Evolutionary conservation across 2,113 vertebrate species (phyloP), one percentile per base, ranked within the genome.

Genomic region (Onychorhynchus coronatus): DNA sequence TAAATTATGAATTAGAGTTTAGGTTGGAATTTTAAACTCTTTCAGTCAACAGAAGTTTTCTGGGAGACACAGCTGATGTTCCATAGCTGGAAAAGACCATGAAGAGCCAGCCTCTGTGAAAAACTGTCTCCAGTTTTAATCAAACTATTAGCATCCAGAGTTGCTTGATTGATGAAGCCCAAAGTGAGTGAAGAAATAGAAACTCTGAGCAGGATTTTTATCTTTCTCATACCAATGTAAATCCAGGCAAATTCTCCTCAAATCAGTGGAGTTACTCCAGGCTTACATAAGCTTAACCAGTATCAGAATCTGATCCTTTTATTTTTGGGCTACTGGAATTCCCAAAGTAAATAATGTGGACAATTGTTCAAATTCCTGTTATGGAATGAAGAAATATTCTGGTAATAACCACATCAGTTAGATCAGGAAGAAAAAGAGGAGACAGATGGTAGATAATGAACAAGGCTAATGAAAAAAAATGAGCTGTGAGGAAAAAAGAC

Each of bases 311-410:
- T 59, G 52, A 72, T 94, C 53, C 65, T 95, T 87, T 91, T 78
- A 39, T 91, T 93, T 91, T 85, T 55, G 15, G 68, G 68, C 88
- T 94, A 72, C 89, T 88, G 78, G 79, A 81, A 95, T 92, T 88
- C 68, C 46, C 72, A 68, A 89, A 86, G 91, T 86, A 93, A 95
- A 88, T 89, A 94, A 79, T 55, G 44, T 9, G 10, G n/a, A 94
- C 49, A 90, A 86, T 95, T 95, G 25, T 90, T 62, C 62, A 76
- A 85, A 94, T 94, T 93, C 72, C 37, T 47, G 58, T 85, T 67
- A 74, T 9, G 16, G 58, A 91, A 86, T 88, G 47, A 89, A 93
- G 55, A 78, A 10, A 4, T 78, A 86, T 96, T 92, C 52, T 91
- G 79, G 62, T 76, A 91, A 78, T 92, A 93, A 77, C 52, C 49